Conservation (phyloP, 2,113 vertebrate genomes). For the Galeopterus variegatus region DNA sequence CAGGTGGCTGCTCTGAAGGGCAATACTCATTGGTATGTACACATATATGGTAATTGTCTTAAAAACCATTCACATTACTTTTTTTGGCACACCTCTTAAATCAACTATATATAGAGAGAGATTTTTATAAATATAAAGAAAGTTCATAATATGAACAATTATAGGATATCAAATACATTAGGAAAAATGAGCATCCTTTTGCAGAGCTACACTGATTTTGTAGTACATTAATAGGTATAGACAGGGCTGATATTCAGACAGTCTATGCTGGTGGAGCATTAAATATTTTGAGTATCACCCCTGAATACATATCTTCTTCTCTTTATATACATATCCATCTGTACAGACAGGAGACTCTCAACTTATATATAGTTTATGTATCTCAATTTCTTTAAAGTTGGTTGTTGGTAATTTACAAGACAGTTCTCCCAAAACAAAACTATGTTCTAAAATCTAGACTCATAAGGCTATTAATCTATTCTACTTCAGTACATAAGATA, state of each 20-base stretch:
- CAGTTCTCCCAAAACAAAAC: not conserved
- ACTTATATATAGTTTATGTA: not conserved
- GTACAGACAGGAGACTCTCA: not conserved
- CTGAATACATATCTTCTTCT: not conserved
- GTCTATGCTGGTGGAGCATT: not conserved
- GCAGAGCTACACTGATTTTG: not conserved
- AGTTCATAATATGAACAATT: not conserved
- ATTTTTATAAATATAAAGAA: conserved; percentile 47
- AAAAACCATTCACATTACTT: not conserved
- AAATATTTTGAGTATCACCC: not conserved
- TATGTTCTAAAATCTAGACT: conserved; percentile 42
- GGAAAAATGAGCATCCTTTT: not conserved
- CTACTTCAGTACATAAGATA: not conserved
- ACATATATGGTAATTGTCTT: not conserved
- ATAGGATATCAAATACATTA: conserved; percentile 24
- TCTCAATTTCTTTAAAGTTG: not conserved
- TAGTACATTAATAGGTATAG: not conserved
- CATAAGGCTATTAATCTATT: not conserved
- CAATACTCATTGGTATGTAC: not conserved
- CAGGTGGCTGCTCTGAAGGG: not conserved
- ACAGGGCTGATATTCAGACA: not conserved
- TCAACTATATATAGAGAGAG: not conserved
- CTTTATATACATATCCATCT: not conserved
- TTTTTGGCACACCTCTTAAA: conserved; percentile 48
- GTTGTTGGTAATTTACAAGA: not conserved